Conservation (phyloP, 2,888 invertebrate species). For the Cryptophagus acutangulus region DNA sequence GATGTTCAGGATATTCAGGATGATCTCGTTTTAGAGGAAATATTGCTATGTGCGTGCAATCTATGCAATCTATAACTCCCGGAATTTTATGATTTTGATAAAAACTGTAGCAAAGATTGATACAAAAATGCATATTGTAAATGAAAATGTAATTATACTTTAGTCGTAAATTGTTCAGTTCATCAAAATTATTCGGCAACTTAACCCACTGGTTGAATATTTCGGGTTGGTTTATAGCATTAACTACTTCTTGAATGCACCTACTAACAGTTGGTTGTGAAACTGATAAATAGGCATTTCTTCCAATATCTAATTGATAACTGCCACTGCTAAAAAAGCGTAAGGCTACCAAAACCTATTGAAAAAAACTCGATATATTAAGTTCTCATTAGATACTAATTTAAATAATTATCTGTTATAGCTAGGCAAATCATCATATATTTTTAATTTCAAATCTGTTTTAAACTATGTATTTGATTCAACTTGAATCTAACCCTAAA, state of each 20-base stretch:
- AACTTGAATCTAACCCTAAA: too few relatives aligned
- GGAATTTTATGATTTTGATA: slow-evolving; percentile 15
- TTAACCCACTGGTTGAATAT: slow-evolving; percentile 14
- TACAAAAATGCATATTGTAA: too few relatives aligned
- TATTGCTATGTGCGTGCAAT: slow-evolving; percentile 33
- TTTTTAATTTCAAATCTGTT: too few relatives aligned
- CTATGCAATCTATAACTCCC: slow-evolving; percentile 27
- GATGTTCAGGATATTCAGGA: too few relatives aligned
- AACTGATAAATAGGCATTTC: slow-evolving; percentile 15
- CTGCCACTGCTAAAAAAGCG: slow-evolving; percentile 19
- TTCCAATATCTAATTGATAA: slow-evolving; percentile 17
- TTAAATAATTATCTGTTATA: too few relatives aligned
- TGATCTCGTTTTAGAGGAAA: slow-evolving; percentile 25
- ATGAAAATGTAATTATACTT: slow-evolving; percentile 8
- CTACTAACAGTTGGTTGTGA: slow-evolving; percentile 18
- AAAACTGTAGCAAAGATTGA: slow-evolving; percentile 14
- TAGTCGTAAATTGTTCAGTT: slow-evolving; percentile 14
- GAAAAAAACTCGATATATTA: too few relatives aligned
- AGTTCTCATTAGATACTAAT: too few relatives aligned
- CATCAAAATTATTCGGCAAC: slow-evolving; percentile 16
- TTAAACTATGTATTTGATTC: too few relatives aligned
- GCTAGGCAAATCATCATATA: too few relatives aligned
- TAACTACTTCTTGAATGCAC: slow-evolving; percentile 16
- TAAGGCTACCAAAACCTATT: slow-evolving; percentile 11
- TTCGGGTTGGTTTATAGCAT: slow-evolving; percentile 10